Conservation (phyloP, 2,888 invertebrate species). For the Anticlea derivata region DNA sequence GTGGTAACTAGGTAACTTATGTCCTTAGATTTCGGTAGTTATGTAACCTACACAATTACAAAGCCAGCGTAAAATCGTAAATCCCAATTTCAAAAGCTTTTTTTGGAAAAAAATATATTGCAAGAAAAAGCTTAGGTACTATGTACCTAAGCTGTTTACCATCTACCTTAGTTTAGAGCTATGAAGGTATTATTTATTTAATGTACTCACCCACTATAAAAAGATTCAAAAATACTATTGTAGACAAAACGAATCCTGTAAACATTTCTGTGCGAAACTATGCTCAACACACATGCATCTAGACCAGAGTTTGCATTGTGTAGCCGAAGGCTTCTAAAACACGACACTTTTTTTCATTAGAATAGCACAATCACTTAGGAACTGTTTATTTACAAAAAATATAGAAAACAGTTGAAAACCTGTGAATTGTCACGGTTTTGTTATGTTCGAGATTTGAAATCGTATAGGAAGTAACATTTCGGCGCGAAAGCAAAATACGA, state of each 20-base stretch:
- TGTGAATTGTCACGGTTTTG: constrained; percentile 20
- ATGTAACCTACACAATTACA: no score
- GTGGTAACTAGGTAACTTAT: no score
- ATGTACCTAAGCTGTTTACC: no score
- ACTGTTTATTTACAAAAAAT: constrained; percentile 52
- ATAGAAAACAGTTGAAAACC: constrained; percentile 54
- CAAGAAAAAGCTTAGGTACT: no score
- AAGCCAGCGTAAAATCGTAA: no score
- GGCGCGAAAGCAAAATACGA: constrained; percentile 53
- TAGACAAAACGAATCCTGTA: constrained; percentile 67
- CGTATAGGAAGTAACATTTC: constrained; percentile 54
- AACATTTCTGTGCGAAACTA: constrained; percentile 69
- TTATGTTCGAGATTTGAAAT: constrained; percentile 40
- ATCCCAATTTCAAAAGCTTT: no score
- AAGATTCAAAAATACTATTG: constrained; percentile 58
- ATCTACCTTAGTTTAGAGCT: no score
- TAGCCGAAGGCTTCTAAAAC: constrained; percentile 51
- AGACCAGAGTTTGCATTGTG: constrained; percentile 74
- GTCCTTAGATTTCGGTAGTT: no score
- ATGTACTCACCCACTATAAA: constrained; percentile 65
- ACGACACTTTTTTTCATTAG: constrained; percentile 51
- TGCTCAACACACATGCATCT: constrained; percentile 60
- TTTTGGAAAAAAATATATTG: no score
- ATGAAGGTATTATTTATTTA: no score
- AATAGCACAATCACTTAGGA: constrained; percentile 49